Base-by-base conservation (phyloP, 2,113 vertebrate genomes). In the Trinectes maculatus region DNA sequence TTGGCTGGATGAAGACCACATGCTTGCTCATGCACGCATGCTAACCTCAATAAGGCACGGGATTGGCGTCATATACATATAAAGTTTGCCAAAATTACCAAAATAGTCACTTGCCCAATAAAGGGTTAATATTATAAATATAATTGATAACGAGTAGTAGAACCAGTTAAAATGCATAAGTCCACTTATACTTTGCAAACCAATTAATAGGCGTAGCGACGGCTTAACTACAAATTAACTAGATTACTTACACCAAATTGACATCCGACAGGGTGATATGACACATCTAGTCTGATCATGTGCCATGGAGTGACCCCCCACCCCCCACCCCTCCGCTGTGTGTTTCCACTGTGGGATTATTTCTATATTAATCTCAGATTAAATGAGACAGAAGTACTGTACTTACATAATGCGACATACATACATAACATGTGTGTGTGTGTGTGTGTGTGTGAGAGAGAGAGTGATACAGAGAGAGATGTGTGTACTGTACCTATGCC, bases 401-500 rank as follows among this genome's bases (percentile, higher is more conserved):
- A 12, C 40, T 79, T 77, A 73, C 60, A 73, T 80, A 71, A 80
- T 8, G 57, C 13, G 25, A 46, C 49, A 47, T 11, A 39, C 22
- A 34, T 59, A 8, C 47, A 25, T 57, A 18, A 18, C 68, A 36
- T 64, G 28, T 72, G 58, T 49, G 57, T 46, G 25, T 36, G 59
- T 60, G 49, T 40, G 19, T 46, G 39, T 67, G 24, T 58, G 49
- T 75, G 37, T 63, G 22, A 69, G 40, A 19, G 48, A n/a, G n/a
- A n/a, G n/a, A n/a, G n/a, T n/a, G n/a, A n/a, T n/a, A n/a, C n/a
- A n/a, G n/a, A n/a, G n/a, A n/a, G n/a, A n/a, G n/a, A n/a, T 46
- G 24, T 44, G 25, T 46, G 19, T 36, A 52, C 22, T 65, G 91
- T 82, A 98, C 97, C 97, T 93, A 95, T 94, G 62, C 95, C 93